Percentiles rank a stretch among this genome's conserved stretches.
Conservation (phyloP, 2,113 vertebrate species). For the Gorsachius goisagi region DNA sequence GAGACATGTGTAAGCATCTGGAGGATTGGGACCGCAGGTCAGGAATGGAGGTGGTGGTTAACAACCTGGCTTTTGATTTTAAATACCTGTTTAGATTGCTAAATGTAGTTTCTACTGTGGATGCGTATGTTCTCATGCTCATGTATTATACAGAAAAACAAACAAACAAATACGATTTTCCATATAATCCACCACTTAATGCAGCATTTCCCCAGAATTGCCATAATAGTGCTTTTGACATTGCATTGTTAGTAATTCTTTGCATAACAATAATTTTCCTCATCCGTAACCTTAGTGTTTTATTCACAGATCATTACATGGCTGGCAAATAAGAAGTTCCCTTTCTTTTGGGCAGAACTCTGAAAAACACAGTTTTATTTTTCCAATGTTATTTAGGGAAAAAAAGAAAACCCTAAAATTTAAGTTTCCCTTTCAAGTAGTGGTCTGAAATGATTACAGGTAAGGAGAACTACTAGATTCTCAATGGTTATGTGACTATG, state of each 20-base stretch:
- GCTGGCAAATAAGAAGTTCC: constrained; percentile 43
- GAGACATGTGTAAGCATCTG: neutral
- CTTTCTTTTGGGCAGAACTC: constrained; percentile 46
- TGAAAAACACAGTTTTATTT: constrained; percentile 39
- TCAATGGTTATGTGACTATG: constrained; percentile 59
- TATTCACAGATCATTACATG: constrained; percentile 60
- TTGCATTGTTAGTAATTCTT: constrained; percentile 59
- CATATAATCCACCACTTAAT: constrained; percentile 40
- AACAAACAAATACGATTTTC: neutral
- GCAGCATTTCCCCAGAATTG: constrained; percentile 60
- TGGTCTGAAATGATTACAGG: constrained; percentile 68
- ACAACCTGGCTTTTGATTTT: constrained; percentile 60
- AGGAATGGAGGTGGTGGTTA: constrained; percentile 45
- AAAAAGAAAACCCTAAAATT: constrained; percentile 44
- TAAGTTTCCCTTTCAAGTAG: constrained; percentile 69
- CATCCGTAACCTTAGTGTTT: constrained; percentile 59
- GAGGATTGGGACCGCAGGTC: neutral
- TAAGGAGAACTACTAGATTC: constrained; percentile 54
- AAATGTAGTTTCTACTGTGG: neutral
- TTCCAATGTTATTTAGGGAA: constrained; percentile 40
- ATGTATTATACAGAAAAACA: constrained; percentile 31
- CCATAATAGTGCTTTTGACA: constrained; percentile 53
- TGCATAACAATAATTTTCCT: constrained; percentile 54
- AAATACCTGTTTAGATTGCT: constrained; percentile 49
- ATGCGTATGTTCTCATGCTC: constrained; percentile 32